phyloP scores from a whole-genome alignment of 2,113 vertebrate genomes.

The Malaclemys terrapin region DNA sequence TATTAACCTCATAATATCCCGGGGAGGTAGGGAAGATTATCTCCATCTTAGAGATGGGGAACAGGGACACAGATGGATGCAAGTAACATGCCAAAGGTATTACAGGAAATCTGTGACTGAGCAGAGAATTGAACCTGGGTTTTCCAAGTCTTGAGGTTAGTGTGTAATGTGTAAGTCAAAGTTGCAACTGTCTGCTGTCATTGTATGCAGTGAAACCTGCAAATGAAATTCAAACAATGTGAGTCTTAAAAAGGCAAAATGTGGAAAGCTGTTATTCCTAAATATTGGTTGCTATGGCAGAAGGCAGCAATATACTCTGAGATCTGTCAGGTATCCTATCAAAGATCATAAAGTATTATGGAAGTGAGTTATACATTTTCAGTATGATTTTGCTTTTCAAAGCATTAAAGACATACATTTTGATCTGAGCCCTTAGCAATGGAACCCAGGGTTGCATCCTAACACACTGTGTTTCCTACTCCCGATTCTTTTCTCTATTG shows the following conservation, averaged over 20 bases:
- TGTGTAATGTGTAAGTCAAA: too few species aligned
- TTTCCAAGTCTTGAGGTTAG: background rate
- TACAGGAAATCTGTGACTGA: background rate
- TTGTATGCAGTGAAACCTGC: background rate
- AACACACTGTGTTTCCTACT: rapidly evolving
- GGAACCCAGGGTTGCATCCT: background rate
- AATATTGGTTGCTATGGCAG: background rate
- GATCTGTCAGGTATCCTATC: background rate
- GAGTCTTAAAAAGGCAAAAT: background rate
- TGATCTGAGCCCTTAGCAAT: background rate
- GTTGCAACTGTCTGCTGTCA: rapidly evolving
- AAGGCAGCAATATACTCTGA: background rate
- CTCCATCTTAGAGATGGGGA: background rate
- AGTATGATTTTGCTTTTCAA: background rate
- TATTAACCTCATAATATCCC: background rate
- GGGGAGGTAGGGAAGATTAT: background rate
- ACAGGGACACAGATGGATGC: background rate
- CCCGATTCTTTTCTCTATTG: background rate
- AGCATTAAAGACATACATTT: background rate
- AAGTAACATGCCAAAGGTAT: background rate
- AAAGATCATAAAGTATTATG: background rate
- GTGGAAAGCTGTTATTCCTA: background rate
- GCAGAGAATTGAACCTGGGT: background rate
- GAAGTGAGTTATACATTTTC: background rate
- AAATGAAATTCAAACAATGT: background rate